Base-by-base conservation (phyloP, 64 coral and sea anemone genomes). In the Trachythela sp. region DNA sequence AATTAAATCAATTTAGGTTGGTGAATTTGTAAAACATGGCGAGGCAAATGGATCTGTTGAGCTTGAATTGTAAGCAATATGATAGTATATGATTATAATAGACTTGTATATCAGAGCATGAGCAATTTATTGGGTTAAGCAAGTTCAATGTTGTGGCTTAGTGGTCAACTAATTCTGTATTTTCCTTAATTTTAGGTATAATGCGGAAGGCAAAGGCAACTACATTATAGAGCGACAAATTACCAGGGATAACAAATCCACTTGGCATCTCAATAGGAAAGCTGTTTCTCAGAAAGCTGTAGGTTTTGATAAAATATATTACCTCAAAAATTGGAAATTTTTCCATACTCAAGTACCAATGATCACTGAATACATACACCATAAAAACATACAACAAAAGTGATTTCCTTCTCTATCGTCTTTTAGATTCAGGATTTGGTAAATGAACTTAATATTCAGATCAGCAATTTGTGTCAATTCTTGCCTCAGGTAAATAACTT, bases 401-500 rank as follows among this genome's bases (percentile, higher is more conserved):
- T n/a, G n/a, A n/a, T n/a, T n/a, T n/a, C n/a, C n/a, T n/a, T 45
- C 42, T 11, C 42, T 45, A 45, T 45, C 4, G 11, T 11, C 42
- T 72, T 86, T 27, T 34, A 97, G 95, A 93, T 99, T 32, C 93
- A 95, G 88, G 96, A 95, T 33, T 86, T 99, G 9, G 92, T 89
- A 24, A 90, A 85, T 84, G 51, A 40, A 54, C 37, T 99, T 24
- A 95, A 99, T 91, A 89, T 99, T 0, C 96, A 99, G 75, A 93
- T 99, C 84, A 75, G 48, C 86, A 99, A 99, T 84, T 89, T 99
- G 31, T 99, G 96, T 70, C 96, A 99, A 84, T 99, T 99, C 83
- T 50, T 99, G 15, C 96, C 96, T 2, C 96, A 99, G 96, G 96
- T 89, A 92, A 24, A 22, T 75, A n/a, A 15, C 36, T n/a, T 9